Evolutionary conservation across 1,140 invertebrate genomes (phyloP).

Genomic region (Atta texana): DNA sequence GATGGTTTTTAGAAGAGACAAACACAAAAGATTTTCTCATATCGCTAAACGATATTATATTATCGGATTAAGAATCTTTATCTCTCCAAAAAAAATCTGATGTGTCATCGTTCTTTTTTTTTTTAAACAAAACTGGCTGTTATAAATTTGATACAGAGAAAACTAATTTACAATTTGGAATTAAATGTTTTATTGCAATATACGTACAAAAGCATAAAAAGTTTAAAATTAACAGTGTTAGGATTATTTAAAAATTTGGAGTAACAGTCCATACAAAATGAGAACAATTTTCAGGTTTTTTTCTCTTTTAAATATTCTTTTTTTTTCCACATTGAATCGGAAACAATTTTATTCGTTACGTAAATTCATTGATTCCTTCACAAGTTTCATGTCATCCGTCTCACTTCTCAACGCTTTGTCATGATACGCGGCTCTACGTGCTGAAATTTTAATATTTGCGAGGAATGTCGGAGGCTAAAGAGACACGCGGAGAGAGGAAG

Average conservation of each 20-base stretch:
- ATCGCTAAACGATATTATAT: neutral
- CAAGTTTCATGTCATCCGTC: slow-evolving; percentile 9
- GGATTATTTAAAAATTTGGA: neutral
- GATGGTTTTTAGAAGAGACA: slow-evolving; percentile 25
- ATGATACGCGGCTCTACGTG: neutral
- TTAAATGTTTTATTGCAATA: slow-evolving; percentile 1
- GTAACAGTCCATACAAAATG: neutral
- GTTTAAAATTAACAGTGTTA: neutral
- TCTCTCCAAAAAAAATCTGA: neutral
- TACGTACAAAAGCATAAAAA: neutral
- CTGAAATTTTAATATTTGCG: slow-evolving; percentile 46
- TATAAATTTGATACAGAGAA: neutral
- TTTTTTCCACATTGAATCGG: neutral
- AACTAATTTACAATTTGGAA: neutral
- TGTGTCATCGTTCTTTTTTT: neutral
- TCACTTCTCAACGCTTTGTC: neutral
- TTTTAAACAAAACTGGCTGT: neutral
- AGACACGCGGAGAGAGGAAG: slow-evolving; percentile 17
- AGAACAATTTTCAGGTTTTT: neutral
- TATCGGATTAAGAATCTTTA: neutral
- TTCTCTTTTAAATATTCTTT: neutral
- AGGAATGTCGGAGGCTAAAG: slow-evolving; percentile 35
- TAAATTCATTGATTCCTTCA: neutral
- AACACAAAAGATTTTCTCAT: neutral
- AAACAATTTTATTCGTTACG: neutral